Conservation (phyloP, 2,888 invertebrate genomes). For the Vesta saturnalis region DNA sequence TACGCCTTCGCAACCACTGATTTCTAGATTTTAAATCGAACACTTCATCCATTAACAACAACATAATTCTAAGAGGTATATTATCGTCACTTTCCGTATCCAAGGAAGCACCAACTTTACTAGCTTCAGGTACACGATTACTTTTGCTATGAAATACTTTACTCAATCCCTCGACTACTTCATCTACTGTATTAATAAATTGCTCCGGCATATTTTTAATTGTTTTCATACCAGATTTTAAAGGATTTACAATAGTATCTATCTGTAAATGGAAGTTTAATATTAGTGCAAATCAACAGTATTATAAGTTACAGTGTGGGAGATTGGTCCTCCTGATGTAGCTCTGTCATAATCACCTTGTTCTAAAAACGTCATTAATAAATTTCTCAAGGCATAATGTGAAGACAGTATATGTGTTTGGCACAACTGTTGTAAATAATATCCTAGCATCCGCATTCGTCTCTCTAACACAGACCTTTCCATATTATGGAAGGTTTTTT, state of each 20-base stretch:
- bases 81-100: slow-evolving; percentile 74
- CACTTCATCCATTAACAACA: slow-evolving; percentile 84
- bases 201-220: slow-evolving; percentile 91
- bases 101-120: slow-evolving; percentile 61
- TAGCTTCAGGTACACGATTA: slow-evolving; percentile 60
- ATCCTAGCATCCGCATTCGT: slow-evolving; percentile 82
- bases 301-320: slow-evolving; percentile 63
- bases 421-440: slow-evolving; percentile 79
- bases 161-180: slow-evolving; percentile 83
- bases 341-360: slow-evolving; percentile 76
- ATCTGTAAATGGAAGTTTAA: slow-evolving; percentile 51
- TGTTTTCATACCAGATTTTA: slow-evolving; percentile 84
- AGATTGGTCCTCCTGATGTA: slow-evolving; percentile 68
- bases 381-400: slow-evolving; percentile 70
- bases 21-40: slow-evolving; percentile 84
- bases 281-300: not conserved
- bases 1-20: slow-evolving; percentile 81
- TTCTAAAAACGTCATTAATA: slow-evolving; percentile 73
- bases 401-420: slow-evolving; percentile 68
- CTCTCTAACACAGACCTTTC: slow-evolving; percentile 85
- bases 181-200: slow-evolving; percentile 84
- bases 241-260: slow-evolving; percentile 67
- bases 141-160: slow-evolving; percentile 75
- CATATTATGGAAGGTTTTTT: slow-evolving; percentile 94
- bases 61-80: slow-evolving; percentile 82